A percentile compares a stretch with the other conserved stretches of the same genome.
Evolutionary conservation across 2,113 vertebrate genomes (phyloP).

Genomic region (Talpa occidentalis): DNA sequence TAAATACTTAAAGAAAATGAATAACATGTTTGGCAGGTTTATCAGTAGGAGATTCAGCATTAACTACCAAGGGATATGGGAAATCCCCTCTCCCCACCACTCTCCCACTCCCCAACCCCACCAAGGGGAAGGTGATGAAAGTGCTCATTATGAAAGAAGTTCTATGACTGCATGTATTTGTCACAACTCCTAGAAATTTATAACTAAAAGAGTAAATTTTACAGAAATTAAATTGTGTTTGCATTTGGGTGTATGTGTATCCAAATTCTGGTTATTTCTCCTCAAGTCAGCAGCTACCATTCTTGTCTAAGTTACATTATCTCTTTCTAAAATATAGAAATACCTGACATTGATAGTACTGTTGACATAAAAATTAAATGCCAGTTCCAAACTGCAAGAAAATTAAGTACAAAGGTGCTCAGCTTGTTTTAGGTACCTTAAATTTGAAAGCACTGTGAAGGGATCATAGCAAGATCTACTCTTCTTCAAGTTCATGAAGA

Average conservation of each 20-base stretch:
- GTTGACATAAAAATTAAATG: background rate
- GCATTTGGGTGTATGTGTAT: background rate
- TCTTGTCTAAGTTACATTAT: background rate
- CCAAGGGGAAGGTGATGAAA: background rate
- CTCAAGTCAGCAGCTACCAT: background rate
- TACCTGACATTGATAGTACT: background rate
- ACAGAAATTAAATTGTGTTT: background rate
- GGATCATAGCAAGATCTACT: too few relatives aligned
- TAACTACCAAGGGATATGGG: background rate
- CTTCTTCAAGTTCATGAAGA: background rate
- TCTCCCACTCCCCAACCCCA: too few relatives aligned
- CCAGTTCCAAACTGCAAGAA: background rate
- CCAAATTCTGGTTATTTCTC: background rate
- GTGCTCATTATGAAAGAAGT: background rate
- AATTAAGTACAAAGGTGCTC: background rate
- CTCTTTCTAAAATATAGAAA: background rate
- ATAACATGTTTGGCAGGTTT: background rate
- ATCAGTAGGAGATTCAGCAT: background rate
- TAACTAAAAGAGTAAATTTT: background rate
- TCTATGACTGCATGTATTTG: background rate
- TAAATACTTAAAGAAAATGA: background rate
- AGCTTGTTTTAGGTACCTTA: background rate
- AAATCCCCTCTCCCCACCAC: background rate
- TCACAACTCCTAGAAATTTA: background rate
- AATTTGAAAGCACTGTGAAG: background rate